phyloP scores from a whole-genome alignment of 1,140 invertebrate species.

The Heliconius nattereri region DNA sequence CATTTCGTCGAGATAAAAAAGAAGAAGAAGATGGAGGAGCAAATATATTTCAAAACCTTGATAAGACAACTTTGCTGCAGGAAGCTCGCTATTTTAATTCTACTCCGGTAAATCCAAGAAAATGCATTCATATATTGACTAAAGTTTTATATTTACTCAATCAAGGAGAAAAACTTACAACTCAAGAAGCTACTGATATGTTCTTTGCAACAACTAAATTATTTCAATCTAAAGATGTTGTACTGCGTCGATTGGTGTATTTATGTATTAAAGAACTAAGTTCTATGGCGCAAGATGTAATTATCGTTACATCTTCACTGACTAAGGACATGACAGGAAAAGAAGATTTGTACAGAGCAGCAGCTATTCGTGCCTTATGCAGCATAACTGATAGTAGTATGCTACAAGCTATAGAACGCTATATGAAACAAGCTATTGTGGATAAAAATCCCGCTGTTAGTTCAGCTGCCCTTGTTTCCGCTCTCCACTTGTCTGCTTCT shows the following conservation, averaged over 20 bases:
- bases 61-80: conserved; percentile 97
- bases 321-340: conserved; percentile 99
- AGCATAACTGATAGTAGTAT: conserved; percentile 98
- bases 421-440: conserved; percentile 99
- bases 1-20: conserved; percentile 54
- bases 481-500: conserved; percentile 89
- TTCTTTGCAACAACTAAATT: conserved; percentile 99
- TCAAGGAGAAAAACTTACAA: conserved; percentile 91
- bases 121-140: conserved; percentile 97
- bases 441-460: conserved; percentile 97
- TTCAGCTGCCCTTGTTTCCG: conserved; percentile 96
- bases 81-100: conserved; percentile 98
- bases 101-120: conserved; percentile 96
- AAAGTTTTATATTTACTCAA: conserved; percentile 98
- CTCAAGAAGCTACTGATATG: conserved; percentile 97
- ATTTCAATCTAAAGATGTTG: conserved; percentile 97
- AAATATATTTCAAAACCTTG: conserved; percentile 94
- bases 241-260: conserved; percentile 95
- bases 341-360: conserved; percentile 97
- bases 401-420: conserved; percentile 97
- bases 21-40: conserved; percentile 82
- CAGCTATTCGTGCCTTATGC: conserved; percentile 97
- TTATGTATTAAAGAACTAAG: conserved; percentile 98
- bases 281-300: conserved; percentile 98
- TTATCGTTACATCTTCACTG: conserved; percentile 97